Evolutionary conservation across 2,888 invertebrate genomes (phyloP).

Genomic region (Nephrotoma flavescens): DNA sequence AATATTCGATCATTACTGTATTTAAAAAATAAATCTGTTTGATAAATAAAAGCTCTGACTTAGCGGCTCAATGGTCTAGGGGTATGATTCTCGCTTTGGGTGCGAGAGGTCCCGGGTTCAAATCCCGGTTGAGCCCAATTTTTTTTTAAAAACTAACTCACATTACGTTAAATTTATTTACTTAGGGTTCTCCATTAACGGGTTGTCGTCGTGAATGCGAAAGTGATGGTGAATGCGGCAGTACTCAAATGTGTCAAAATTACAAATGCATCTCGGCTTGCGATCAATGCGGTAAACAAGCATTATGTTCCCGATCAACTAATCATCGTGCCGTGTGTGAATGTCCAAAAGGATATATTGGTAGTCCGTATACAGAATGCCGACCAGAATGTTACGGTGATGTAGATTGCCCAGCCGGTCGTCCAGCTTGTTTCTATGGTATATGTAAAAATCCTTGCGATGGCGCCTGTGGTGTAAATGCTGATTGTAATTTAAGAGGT

Average conservation of each 20-base stretch:
- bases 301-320: conserved; percentile 58
- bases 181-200: conserved; percentile 53
- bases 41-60: not conserved
- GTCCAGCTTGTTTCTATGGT: conserved; percentile 67
- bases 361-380: conserved; percentile 61
- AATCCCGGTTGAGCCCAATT: conserved; percentile 41
- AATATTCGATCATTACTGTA: not conserved
- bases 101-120: conserved; percentile 48
- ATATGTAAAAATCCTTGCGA: conserved; percentile 73
- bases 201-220: conserved; percentile 79
- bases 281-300: conserved; percentile 59
- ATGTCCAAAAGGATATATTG: conserved; percentile 68
- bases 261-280: conserved; percentile 68
- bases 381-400: conserved; percentile 67
- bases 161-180: not conserved
- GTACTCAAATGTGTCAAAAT: conserved; percentile 53
- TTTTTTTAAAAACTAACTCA: conserved; percentile 12
- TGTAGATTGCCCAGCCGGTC: conserved; percentile 59
- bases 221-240: conserved; percentile 54
- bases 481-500: conserved; percentile 64
- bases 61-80: conserved; percentile 38
- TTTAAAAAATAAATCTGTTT: not conserved
- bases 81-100: conserved; percentile 47
- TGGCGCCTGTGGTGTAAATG: conserved; percentile 62
- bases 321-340: conserved; percentile 65